Percentiles rank a stretch among this genome's conserved stretches.
Evolutionary conservation across 1,140 invertebrate genomes (phyloP).

Genomic region (Apis florea): DNA sequence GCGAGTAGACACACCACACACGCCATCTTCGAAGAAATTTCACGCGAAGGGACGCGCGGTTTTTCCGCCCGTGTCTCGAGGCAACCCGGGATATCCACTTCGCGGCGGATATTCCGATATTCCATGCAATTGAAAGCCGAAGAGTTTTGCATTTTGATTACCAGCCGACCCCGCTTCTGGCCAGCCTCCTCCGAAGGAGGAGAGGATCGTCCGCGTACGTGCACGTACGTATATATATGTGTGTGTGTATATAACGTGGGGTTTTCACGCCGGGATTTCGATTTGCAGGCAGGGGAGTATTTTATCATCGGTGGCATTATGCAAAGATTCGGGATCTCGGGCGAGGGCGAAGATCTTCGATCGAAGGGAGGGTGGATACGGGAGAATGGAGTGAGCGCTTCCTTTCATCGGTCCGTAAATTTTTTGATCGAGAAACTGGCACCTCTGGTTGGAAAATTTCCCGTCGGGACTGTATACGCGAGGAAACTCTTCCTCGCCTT

Average conservation of each 20-base stretch:
- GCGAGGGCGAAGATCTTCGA: constrained; percentile 11
- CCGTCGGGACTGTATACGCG: neutral
- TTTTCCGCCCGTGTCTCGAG: constrained; percentile 7
- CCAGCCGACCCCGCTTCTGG: neutral
- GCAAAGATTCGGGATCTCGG: constrained; percentile 27
- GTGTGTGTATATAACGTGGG: too few species aligned
- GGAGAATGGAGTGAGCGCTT: constrained; percentile 9
- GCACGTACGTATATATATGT: neutral
- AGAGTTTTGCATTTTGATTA: constrained; percentile 51
- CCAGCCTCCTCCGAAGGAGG: too few species aligned
- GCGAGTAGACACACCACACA: neutral
- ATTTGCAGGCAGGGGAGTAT: constrained; percentile 25
- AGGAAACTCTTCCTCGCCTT: neutral
- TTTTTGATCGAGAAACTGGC: neutral
- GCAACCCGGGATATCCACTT: constrained; percentile 41
- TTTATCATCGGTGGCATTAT: constrained; percentile 34
- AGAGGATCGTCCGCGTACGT: neutral
- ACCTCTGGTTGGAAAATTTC: neutral
- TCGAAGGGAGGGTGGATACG: neutral
- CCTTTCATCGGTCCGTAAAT: constrained; percentile 1
- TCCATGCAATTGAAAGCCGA: constrained; percentile 48
- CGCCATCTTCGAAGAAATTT: constrained; percentile 25
- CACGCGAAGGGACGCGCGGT: neutral
- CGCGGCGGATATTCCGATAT: constrained; percentile 38
- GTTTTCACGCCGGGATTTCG: constrained; percentile 16